Evolutionary conservation across 2,888 invertebrate species (phyloP), one percentile per base, ranked within the genome.

Genomic region (Orthonevra nobilis): DNA sequence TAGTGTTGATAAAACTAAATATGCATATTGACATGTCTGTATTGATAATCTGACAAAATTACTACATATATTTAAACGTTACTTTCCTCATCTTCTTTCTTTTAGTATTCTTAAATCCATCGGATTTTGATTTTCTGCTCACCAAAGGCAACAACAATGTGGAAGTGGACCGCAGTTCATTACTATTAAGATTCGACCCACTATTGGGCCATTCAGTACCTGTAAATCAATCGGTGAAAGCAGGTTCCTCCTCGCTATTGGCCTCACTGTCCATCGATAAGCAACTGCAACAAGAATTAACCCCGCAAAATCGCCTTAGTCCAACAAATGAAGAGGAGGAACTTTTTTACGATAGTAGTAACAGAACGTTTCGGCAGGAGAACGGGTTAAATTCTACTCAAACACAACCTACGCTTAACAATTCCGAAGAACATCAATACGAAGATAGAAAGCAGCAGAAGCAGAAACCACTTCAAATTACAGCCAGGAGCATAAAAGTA

Each of bases 91-190:
- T 32, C 6, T 44, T 40, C 42, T 60, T 26, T 69, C 40, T 79
- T 83, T 58, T 84, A 89, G 88, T 89, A 73, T 86, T 88, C 82
- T 84, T 88, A 48, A 87, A 87, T 83, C 84, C 87, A 84, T 86
- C 86, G 81, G 88, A 89, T 84, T 88, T 89, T 82, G 89, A 89
- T 85, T 88, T 86, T 85, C 84, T 89, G 75, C 84, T 87, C 83
- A 86, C 88, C 34, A 88, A 88, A 86, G 88, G 88, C 84, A 86
- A 84, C 83, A 85, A 83, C 81, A 85, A 84, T 83, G 84, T 82
- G 30, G 85, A 85, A 73, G 82, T 85, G 68, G 85, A 86, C 84
- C 86, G 88, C 40, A 87, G 85, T 81, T 89, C 89, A 40, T 83
- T 89, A 72, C 82, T 89, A 81, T 84, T 89, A 73, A 87, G 85